Evolutionary conservation across 1,140 invertebrate species (phyloP).

Genomic region (Zelostemma sp.): DNA sequence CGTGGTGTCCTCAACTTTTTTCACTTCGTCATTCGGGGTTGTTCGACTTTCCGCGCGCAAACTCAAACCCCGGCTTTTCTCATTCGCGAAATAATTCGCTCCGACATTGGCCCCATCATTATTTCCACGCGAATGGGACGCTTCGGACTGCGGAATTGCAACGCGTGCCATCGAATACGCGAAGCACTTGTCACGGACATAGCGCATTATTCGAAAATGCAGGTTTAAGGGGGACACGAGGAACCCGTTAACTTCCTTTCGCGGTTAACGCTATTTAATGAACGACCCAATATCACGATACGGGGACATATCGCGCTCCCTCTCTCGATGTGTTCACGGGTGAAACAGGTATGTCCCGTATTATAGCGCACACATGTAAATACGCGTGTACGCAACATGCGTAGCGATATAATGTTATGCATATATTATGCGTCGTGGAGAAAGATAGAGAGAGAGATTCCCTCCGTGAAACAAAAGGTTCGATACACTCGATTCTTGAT

Average conservation of each 20-base stretch:
- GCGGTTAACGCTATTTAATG: slow-evolving; percentile 50
- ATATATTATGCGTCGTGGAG: slow-evolving; percentile 3
- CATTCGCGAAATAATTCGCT: slow-evolving; percentile 61
- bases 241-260: slow-evolving; percentile 58
- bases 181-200: slow-evolving; percentile 28
- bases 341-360: too few relatives aligned
- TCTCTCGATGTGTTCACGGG: too few relatives aligned
- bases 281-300: slow-evolving; percentile 38
- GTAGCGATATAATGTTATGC: slow-evolving; percentile 13
- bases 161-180: slow-evolving; percentile 28
- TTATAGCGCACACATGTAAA: too few relatives aligned
- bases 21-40: slow-evolving; percentile 20
- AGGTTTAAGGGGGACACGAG: slow-evolving; percentile 44
- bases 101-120: too few relatives aligned
- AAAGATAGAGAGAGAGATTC: slow-evolving; percentile 24
- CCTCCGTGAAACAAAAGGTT: slow-evolving; percentile 44
- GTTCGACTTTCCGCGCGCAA: slow-evolving; percentile 44
- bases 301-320: too few relatives aligned
- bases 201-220: slow-evolving; percentile 53
- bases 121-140: too few relatives aligned
- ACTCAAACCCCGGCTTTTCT: slow-evolving; percentile 48
- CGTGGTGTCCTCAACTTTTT: slow-evolving; percentile 34
- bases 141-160: too few relatives aligned
- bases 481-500: slow-evolving; percentile 48
- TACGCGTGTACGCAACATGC: not conserved